Percentiles rank a stretch among this genome's conserved stretches.
phyloP scores from a whole-genome alignment of 1,140 invertebrate genomes.

The Camponotus vicinus region DNA sequence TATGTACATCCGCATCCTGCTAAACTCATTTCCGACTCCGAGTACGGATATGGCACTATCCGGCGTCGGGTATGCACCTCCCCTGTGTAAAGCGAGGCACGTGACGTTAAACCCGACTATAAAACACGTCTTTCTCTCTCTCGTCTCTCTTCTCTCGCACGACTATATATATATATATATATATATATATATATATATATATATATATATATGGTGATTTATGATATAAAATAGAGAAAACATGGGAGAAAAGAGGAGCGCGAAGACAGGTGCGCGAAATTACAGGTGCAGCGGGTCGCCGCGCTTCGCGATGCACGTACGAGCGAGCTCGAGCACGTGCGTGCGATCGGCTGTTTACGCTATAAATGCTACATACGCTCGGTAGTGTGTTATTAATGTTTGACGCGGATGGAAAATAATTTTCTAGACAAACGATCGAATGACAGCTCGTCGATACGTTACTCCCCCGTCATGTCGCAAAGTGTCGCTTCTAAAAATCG shows the following conservation, averaged over 20 bases:
- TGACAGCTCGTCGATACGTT: neutral
- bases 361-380: conserved; percentile 14
- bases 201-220: conserved; percentile 43
- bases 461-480: neutral
- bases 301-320: conserved; percentile 19
- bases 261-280: conserved; percentile 39
- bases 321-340: conserved; percentile 25
- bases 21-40: conserved; percentile 41
- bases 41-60: neutral
- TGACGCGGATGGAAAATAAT: neutral
- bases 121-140: conserved; percentile 32
- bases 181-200: no score
- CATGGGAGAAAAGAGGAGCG: neutral
- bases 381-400: conserved; percentile 11
- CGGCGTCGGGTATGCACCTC: conserved; percentile 30
- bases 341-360: neutral
- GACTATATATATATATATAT: no score
- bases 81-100: conserved; percentile 2
- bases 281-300: conserved; percentile 38
- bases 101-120: conserved; percentile 37
- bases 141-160: no score
- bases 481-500: neutral
- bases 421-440: neutral
- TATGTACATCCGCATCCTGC: neutral
- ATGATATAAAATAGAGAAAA: conserved; percentile 51